phyloP scores from a whole-genome alignment of 2,113 vertebrate species.

The Arenaria interpres region DNA sequence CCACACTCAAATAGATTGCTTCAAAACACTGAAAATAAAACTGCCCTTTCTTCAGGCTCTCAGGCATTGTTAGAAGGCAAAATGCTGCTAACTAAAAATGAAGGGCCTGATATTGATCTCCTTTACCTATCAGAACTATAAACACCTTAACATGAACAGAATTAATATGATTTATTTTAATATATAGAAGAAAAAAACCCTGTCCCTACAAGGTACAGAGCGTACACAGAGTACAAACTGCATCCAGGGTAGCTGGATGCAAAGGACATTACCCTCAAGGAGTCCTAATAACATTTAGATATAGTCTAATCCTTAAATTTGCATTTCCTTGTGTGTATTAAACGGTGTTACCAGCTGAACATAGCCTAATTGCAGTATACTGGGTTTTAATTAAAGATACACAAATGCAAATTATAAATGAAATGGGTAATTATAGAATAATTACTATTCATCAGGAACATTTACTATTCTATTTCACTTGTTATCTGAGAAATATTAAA shows the following conservation, averaged over 20 bases:
- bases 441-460: not conserved
- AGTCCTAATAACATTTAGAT: not conserved
- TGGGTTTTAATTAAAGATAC: not conserved
- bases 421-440: not conserved
- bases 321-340: not conserved
- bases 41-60: not conserved
- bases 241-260: not conserved
- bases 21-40: not conserved
- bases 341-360: not conserved
- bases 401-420: not conserved
- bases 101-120: not conserved
- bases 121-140: not conserved
- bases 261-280: not conserved
- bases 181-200: not conserved
- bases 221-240: not conserved
- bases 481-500: not conserved
- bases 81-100: not conserved
- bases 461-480: not conserved
- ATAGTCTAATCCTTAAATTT: not conserved
- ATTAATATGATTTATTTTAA: not conserved
- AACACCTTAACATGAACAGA: not conserved
- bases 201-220: not conserved
- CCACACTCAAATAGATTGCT: not conserved
- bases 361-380: not conserved
- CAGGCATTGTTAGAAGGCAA: not conserved